Conservation (phyloP, 2,888 invertebrate species). For the Panorpa germanica region DNA sequence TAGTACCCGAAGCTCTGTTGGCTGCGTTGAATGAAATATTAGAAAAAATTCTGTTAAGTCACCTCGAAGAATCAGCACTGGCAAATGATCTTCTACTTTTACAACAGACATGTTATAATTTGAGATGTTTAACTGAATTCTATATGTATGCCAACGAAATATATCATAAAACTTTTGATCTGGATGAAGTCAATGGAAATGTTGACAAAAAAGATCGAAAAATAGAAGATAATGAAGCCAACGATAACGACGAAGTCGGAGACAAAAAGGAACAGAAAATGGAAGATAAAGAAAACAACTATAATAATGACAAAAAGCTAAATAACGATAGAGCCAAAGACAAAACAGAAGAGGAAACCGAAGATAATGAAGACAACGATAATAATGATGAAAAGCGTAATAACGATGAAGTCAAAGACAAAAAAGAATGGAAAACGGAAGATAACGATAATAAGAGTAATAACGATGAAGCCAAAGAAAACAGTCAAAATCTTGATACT, state of each 20-base stretch:
- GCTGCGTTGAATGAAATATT: conserved; percentile 27
- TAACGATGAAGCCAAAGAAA: too few relatives aligned
- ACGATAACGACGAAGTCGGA: conserved; percentile 2
- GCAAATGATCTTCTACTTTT: too few relatives aligned
- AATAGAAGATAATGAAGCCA: conserved; percentile 1
- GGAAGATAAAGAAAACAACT: conserved; percentile 17
- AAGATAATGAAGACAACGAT: conserved; percentile 19
- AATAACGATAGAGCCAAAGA: conserved; percentile 23
- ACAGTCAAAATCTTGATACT: too few relatives aligned
- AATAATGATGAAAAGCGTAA: conserved; percentile 4
- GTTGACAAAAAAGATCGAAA: conserved; percentile 9
- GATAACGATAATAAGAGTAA: conserved; percentile 1
- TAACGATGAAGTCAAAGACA: conserved; percentile 13
- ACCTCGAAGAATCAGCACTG: conserved; percentile 21
- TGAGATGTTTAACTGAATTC: conserved; percentile 18
- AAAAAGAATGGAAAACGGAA: conserved; percentile 12
- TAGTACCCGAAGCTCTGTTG: conserved; percentile 38
- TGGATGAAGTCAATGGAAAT: conserved; percentile 16
- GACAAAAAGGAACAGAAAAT: conserved; percentile 21
- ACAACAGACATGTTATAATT: too few relatives aligned
- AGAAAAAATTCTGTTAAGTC: too few relatives aligned
- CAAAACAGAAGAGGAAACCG: conserved; percentile 22
- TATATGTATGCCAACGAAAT: conserved; percentile 15
- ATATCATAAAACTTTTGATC: conserved; percentile 13
- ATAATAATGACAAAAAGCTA: conserved; percentile 20